Evolutionary conservation across 2,797 vertebrate species (phyloP).

Genomic region (Rhynchotus rufescens): DNA sequence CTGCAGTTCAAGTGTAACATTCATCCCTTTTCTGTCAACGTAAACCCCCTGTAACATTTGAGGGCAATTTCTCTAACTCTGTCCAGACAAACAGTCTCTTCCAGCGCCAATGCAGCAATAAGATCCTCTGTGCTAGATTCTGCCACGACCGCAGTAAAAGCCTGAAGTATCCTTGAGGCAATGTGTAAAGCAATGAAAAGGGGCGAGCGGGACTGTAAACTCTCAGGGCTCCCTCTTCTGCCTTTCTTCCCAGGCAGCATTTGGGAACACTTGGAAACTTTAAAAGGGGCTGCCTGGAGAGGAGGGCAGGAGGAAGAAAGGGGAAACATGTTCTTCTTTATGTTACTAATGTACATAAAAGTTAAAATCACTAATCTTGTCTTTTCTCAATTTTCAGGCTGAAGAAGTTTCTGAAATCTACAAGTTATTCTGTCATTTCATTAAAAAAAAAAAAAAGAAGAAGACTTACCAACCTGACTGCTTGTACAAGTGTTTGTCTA

Average conservation of each 20-base stretch:
- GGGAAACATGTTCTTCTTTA: neutral
- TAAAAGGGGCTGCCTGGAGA: neutral
- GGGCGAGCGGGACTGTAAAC: neutral
- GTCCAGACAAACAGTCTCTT: neutral
- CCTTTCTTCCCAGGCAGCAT: neutral
- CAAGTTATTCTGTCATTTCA: neutral
- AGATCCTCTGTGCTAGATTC: slow-evolving; percentile 45
- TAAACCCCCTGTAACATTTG: neutral
- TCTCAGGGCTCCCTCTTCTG: neutral
- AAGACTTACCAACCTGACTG: neutral
- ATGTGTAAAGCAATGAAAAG: neutral
- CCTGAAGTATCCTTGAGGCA: neutral
- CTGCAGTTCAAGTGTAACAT: neutral
- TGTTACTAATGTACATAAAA: neutral
- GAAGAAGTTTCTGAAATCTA: neutral
- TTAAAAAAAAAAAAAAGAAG: neutral
- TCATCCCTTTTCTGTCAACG: neutral
- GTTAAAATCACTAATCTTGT: neutral
- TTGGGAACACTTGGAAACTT: neutral
- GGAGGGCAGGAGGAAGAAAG: neutral
- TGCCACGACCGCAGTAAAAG: slow-evolving; percentile 25
- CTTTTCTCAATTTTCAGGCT: neutral
- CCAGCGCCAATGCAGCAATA: neutral
- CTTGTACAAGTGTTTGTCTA: neutral
- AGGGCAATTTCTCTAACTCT: neutral